phyloP scores from a whole-genome alignment of 1,140 invertebrate genomes.

The Hypsibius dujardini region DNA sequence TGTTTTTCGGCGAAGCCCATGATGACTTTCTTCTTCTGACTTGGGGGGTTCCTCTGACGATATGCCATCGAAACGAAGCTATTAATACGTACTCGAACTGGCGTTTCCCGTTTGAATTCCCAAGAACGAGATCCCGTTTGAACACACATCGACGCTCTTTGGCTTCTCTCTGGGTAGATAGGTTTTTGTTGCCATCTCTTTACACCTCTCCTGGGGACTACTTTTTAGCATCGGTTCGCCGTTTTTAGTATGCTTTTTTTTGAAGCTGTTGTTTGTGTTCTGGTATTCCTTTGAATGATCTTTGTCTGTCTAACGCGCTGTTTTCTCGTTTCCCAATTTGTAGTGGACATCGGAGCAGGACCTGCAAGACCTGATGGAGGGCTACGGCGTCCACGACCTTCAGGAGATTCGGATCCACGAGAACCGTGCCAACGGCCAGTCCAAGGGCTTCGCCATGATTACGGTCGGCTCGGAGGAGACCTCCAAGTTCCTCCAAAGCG shows the following conservation, averaged over 20 bases:
- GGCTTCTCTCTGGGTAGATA: background rate
- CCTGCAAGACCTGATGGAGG: conserved; percentile 1
- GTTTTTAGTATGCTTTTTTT: background rate
- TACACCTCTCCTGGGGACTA: background rate
- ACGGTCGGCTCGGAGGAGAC: conserved; percentile 8
- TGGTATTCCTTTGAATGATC: background rate
- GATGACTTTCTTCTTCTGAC: no score
- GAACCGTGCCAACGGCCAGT: conserved; percentile 10
- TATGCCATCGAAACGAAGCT: no score
- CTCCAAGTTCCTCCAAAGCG: background rate
- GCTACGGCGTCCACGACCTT: conserved; percentile 13
- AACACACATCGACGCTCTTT: background rate
- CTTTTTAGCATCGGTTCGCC: background rate
- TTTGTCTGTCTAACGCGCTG: background rate
- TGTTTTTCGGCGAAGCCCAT: no score
- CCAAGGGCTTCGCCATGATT: conserved; percentile 12
- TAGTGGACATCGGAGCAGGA: conserved; percentile 7
- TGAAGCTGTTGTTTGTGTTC: background rate
- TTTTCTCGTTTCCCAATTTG: background rate
- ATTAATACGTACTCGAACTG: no score
- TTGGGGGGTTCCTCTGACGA: no score
- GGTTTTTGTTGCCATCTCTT: background rate
- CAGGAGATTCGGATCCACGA: conserved; percentile 13
- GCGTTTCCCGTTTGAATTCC: background rate
- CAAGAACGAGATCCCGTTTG: background rate